These are phyloP conservation scores for Kryptopterus vitreolus DNA, from an alignment of 2,797 vertebrate genomes.

Conservation along the genomic window DNA sequence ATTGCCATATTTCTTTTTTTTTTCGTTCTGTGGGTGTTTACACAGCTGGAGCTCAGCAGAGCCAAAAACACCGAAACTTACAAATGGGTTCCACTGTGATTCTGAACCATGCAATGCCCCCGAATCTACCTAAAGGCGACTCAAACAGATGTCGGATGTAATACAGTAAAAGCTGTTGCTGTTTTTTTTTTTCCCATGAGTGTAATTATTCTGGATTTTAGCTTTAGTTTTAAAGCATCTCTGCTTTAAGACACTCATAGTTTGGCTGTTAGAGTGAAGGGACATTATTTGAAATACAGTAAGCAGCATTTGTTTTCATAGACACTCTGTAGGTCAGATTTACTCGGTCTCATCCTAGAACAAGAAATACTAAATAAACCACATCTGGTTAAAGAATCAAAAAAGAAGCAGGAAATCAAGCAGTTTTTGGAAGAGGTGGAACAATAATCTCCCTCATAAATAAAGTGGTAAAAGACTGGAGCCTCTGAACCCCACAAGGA, in stretches of 20 bases:
- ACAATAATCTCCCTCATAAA: neutral
- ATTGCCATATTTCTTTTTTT: constrained; percentile 16
- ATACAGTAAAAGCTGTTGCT: neutral
- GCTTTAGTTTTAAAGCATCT: too few species aligned
- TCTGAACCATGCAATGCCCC: neutral
- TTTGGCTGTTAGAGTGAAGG: neutral
- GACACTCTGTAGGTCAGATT: neutral
- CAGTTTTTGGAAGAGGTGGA: neutral
- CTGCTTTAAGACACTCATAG: neutral
- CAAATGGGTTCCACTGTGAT: constrained; percentile 11
- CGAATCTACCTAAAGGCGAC: neutral
- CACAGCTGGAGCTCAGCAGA: constrained; percentile 41
- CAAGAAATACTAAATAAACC: neutral
- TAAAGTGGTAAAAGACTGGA: neutral
- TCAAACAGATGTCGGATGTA: neutral
- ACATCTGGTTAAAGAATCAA: neutral
- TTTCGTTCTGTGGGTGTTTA: constrained; percentile 31
- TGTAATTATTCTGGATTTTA: neutral
- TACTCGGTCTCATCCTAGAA: neutral
- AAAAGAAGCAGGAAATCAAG: neutral
- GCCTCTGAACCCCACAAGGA: neutral
- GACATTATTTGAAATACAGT: neutral
- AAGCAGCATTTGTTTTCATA: neutral
- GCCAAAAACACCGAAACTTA: constrained; percentile 28
- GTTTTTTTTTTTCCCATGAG: neutral